Base-by-base conservation (phyloP, 2,113 vertebrate genomes). In the Neodon shergylaensis region DNA sequence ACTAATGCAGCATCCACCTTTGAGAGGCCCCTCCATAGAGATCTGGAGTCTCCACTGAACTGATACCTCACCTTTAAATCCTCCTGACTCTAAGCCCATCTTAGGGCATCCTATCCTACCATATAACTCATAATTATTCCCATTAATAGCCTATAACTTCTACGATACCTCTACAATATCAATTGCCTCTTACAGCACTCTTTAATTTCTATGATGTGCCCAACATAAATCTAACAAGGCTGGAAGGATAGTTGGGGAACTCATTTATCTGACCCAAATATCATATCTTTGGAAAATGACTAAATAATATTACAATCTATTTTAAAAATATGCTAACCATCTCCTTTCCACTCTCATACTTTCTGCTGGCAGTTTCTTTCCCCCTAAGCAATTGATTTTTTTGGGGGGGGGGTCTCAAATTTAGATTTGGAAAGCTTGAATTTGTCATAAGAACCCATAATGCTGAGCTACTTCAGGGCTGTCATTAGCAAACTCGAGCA, bases 401-500 rank as follows among this genome's bases (percentile, higher is more conserved):
- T 44, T 44, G 44, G 44, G 72, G 0, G 81, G 91, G 91, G 82
- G 82, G 77, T 88, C 79, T 95, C 65, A 82, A 95, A 78, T 94
- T 96, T 94, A 95, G 77, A 93, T 91, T 95, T 95, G 85, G 86
- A 89, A 90, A 95, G 89, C 84, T 63, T 63, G 90, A 89, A 94
- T 94, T 90, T 84, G 78, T 96, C 86, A 68, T 61, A 85, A 44
- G 88, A 96, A 84, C 66, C 44, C 8, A 68, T 91, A 94, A 94
- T 89, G 42, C 95, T 95, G 82, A 89, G 78, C 89, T 93, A 95
- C 96, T 92, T 94, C 78, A 92, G 94, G 88, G 82, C 81, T 92
- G 82, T 93, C 88, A 91, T 97, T 97, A 97, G 88, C 82, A 93
- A 92, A 92, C 86, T 94, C 86, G n/a, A 79, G 7, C 92, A 95